Base-by-base conservation (phyloP, 1,140 invertebrate genomes). In the Drosophila orena region DNA sequence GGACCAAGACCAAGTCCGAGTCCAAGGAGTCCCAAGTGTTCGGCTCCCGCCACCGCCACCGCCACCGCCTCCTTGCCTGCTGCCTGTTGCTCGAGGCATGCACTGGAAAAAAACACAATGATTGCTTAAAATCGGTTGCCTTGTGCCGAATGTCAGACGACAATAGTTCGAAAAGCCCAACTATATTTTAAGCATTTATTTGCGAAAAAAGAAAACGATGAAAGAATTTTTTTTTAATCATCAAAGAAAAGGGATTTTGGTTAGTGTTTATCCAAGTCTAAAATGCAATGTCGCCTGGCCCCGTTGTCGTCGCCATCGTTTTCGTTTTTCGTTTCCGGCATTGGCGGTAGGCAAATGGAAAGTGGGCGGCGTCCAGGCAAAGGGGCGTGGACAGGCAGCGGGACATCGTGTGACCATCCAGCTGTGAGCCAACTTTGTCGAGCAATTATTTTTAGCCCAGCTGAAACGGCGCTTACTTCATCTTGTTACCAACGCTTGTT, bases 391-490 rank as follows among this genome's bases (percentile, higher is more conserved):
- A n/a, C n/a, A n/a, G n/a, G 30, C 38, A 35, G 20, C 6, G 20
- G 14, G 27, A 35, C 46, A 44, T 24, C 11, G 52, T 35, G 34
- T 40, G 40, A 43, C 52, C 74, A 66, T 40, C 69, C 83, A 80
- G 77, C 77, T 78, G 77, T 73, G 64, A 62, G 77, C n/a, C 77
- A 86, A 86, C 77, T 86, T 81, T 86, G 81, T 86, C 61, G 66
- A 86, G 81, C 81, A 86, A 86, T 81, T 86, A 86, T 86, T 86
- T 85, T 80, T 80, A 81, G 77, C 72, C 58, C 65, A 79, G 58
- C 59, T 52, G 56, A 55, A 62, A 40, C 27, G 40, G 40, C 44
- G 56, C 66, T 52, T 46, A 27, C 55, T 60, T 66, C 40, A 30
- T 57, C 43, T 40, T 17, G 27, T 58, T 22, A 20, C 20, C 34